Percentiles rank a stretch among this genome's conserved stretches.
These are phyloP conservation scores for Fabriciana adippe DNA, from an alignment of 2,888 invertebrate genomes.

Conservation along the genomic window DNA sequence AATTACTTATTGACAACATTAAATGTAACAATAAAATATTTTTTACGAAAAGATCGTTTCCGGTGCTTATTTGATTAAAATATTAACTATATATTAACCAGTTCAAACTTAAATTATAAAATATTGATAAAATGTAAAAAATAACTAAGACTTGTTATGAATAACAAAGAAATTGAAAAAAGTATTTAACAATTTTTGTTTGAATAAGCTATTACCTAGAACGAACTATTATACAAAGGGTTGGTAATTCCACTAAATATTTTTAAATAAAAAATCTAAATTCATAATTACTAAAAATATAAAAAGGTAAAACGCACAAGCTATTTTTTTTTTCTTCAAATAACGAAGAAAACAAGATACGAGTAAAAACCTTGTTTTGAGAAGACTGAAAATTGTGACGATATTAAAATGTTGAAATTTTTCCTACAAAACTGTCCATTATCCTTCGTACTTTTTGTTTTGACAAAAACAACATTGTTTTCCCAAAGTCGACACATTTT, in stretches of 20 bases:
- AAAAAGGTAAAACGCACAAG: too few relatives aligned
- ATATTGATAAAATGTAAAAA: too few relatives aligned
- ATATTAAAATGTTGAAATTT: constrained; percentile 4
- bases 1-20: too few relatives aligned
- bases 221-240: neutral
- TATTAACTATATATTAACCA: too few relatives aligned
- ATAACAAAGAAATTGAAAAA: constrained; percentile 1
- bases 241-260: neutral
- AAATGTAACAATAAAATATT: too few relatives aligned
- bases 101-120: too few relatives aligned
- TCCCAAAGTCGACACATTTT: neutral
- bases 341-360: neutral
- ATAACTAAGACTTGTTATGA: too few relatives aligned
- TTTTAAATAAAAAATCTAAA: neutral
- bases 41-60: too few relatives aligned
- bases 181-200: neutral
- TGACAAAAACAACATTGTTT: constrained; percentile 2
- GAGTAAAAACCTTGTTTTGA: neutral
- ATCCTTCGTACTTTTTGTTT: constrained; percentile 7
- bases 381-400: neutral
- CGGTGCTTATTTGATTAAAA: too few relatives aligned
- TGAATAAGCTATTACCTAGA: neutral
- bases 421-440: constrained; percentile 1
- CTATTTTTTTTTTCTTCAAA: neutral
- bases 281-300: too few relatives aligned